Evolutionary conservation across 2,797 vertebrate genomes (phyloP), one percentile per base, ranked within the genome.

Genomic region (Salarias fasciatus): DNA sequence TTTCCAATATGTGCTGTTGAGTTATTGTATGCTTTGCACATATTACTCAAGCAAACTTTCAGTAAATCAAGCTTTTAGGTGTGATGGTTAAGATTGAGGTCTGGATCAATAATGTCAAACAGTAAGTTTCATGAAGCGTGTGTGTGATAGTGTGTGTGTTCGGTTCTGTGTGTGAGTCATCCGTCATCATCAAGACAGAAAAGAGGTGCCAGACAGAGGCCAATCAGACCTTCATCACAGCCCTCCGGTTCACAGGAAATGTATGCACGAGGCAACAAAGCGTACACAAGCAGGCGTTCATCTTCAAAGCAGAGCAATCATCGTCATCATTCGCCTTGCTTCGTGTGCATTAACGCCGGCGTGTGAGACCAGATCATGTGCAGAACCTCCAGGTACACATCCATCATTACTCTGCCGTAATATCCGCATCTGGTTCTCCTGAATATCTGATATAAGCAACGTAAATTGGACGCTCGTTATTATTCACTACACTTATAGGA

Each of bases 101-200:
- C 33, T 24, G 18, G 18, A 24, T 3, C 24, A 2, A 24, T 24
- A 24, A 24, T 24, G 18, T 24, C 2, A 24, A 24, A 24, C 18
- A 18, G 33, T 9, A 35, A 6, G 9, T 33, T 35, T 35, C 33
- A 35, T 1, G 33, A 35, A 3, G 30, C 47, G 28, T 54, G 28
- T 59, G 38, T 49, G 41, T 53, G 35, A 35, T 31, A 8, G 33
- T 35, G 33, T 35, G 33, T 35, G 33, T 35, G 33, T 40, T 11
- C 37, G 12, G 29, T 11, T 62, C 35, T 48, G 29, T 42, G 11
- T 29, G 15, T 47, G 52, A 55, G 18, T 80, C 44, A 79, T 81
- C 72, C 71, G 36, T 78, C 71, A 75, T 79, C 57, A 78, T 82
- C 57, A 60, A 58, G 56, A 71, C 50, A 69, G 69, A 29, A 71